Conservation (phyloP, 2,888 invertebrate genomes). For the Ophraella communa region DNA sequence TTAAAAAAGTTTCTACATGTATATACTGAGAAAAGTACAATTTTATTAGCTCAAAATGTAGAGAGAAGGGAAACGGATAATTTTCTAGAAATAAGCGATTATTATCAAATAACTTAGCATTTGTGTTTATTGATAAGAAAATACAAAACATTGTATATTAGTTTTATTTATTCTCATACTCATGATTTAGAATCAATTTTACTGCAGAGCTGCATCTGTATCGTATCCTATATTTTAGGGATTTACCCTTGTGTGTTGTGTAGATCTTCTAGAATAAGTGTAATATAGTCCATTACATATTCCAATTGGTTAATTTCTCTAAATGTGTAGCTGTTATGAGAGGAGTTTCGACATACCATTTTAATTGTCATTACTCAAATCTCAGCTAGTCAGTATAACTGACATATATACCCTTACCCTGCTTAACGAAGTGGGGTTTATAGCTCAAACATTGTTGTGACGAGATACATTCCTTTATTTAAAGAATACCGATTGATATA, state of each 20-base stretch:
- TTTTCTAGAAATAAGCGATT: slow-evolving; percentile 15
- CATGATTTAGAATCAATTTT: slow-evolving; percentile 51
- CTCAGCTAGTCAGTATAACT: slow-evolving; percentile 47
- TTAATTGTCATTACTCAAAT: slow-evolving; percentile 48
- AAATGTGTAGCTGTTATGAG: slow-evolving; percentile 61
- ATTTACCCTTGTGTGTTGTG: slow-evolving; percentile 62
- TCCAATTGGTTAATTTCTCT: slow-evolving; percentile 61
- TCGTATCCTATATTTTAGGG: slow-evolving; percentile 54
- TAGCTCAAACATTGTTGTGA: slow-evolving; percentile 63
- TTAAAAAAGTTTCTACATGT: slow-evolving; percentile 14
- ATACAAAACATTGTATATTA: slow-evolving; percentile 21
- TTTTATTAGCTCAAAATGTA: slow-evolving; percentile 5
- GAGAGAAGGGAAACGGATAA: slow-evolving; percentile 1
- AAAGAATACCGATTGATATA: slow-evolving; percentile 52
- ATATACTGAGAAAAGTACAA: not conserved
- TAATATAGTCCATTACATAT: slow-evolving; percentile 59
- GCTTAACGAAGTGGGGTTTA: slow-evolving; percentile 52
- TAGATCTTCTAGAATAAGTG: slow-evolving; percentile 60
- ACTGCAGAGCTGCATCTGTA: slow-evolving; percentile 52
- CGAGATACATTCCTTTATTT: slow-evolving; percentile 62
- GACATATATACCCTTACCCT: slow-evolving; percentile 50
- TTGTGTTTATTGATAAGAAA: slow-evolving; percentile 18
- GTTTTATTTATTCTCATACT: slow-evolving; percentile 43
- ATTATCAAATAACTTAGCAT: slow-evolving; percentile 12
- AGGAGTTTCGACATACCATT: slow-evolving; percentile 49